These are phyloP conservation scores for Drosophila conformis DNA, from an alignment of 2,888 invertebrate genomes.

Conservation along the genomic window DNA sequence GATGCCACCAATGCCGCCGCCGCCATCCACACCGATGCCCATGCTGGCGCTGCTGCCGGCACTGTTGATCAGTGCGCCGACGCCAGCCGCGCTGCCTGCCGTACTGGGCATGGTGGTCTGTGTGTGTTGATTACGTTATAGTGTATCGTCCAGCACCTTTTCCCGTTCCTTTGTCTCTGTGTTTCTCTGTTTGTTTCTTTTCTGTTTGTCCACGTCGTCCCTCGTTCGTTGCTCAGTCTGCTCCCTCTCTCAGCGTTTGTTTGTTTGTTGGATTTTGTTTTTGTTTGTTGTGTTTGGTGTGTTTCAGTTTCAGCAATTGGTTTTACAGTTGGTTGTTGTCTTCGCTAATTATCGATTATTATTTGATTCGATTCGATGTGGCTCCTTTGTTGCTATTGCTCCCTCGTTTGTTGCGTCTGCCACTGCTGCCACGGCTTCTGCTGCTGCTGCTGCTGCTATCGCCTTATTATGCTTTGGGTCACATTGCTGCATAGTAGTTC, in stretches of 20 bases:
- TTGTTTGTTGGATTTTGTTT: neutral
- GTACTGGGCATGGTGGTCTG: constrained; percentile 73
- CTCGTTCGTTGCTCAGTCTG: constrained; percentile 46
- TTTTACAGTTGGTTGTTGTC: constrained; percentile 15
- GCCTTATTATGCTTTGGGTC: constrained; percentile 27
- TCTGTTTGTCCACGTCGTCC: neutral
- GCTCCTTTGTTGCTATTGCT: constrained; percentile 28
- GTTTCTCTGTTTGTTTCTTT: neutral
- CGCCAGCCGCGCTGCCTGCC: constrained; percentile 72
- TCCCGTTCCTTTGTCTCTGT: neutral
- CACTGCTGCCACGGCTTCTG: constrained; percentile 2
- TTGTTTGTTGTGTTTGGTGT: constrained; percentile 1
- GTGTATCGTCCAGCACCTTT: neutral
- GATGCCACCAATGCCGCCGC: constrained; percentile 27
- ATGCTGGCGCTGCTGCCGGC: constrained; percentile 70
- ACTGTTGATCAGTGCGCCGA: constrained; percentile 70
- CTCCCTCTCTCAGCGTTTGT: constrained; percentile 36
- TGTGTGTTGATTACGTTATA: neutral
- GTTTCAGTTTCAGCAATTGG: constrained; percentile 22
- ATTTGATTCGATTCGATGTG: constrained; percentile 26
- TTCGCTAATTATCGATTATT: constrained; percentile 9
- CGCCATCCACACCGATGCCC: constrained; percentile 58
- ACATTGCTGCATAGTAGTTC: constrained; percentile 47
- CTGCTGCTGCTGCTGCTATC: constrained; percentile 22
- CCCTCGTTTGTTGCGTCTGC: constrained; percentile 15